Evolutionary conservation across 1,140 invertebrate species (phyloP).

Genomic region (Condylostylus longicornis): DNA sequence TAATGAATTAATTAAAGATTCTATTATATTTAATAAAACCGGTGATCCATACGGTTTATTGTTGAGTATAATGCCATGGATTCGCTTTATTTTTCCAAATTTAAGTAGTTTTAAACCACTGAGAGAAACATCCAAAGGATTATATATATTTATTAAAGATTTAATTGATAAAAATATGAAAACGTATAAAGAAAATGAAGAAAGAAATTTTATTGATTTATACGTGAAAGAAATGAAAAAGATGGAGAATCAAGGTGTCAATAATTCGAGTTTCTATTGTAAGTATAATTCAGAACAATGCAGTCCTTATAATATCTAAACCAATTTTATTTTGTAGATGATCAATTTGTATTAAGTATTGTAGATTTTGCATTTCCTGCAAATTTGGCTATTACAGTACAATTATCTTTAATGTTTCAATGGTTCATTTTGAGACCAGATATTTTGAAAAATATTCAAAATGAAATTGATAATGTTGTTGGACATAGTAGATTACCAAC

Average conservation of each 20-base stretch:
- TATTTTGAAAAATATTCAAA: slow-evolving; percentile 44
- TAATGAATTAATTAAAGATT: slow-evolving; percentile 20
- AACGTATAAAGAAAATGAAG: slow-evolving; percentile 27
- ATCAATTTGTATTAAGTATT: slow-evolving; percentile 38
- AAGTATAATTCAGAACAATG: too few species aligned
- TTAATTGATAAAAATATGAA: slow-evolving; percentile 29
- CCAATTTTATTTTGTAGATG: slow-evolving; percentile 35
- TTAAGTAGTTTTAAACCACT: slow-evolving; percentile 37
- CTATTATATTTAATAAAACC: slow-evolving; percentile 34
- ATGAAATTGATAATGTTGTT: slow-evolving; percentile 54
- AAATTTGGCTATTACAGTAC: slow-evolving; percentile 30
- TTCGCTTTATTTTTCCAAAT: slow-evolving; percentile 40
- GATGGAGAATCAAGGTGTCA: slow-evolving; percentile 12
- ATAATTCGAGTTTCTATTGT: slow-evolving; percentile 29
- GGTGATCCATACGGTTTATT: slow-evolving; percentile 40
- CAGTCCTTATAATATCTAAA: too few species aligned
- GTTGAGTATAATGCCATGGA: slow-evolving; percentile 41
- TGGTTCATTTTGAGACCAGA: slow-evolving; percentile 46
- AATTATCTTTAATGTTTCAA: slow-evolving; percentile 42
- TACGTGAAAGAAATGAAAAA: slow-evolving; percentile 37
- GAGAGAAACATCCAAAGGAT: slow-evolving; percentile 26
- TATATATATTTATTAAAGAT: slow-evolving; percentile 27
- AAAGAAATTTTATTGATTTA: slow-evolving; percentile 36
- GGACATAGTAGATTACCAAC: slow-evolving; percentile 42
- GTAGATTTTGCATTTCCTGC: slow-evolving; percentile 44